Base-by-base conservation (phyloP, 2,888 invertebrate species). In the Selenia dentaria region DNA sequence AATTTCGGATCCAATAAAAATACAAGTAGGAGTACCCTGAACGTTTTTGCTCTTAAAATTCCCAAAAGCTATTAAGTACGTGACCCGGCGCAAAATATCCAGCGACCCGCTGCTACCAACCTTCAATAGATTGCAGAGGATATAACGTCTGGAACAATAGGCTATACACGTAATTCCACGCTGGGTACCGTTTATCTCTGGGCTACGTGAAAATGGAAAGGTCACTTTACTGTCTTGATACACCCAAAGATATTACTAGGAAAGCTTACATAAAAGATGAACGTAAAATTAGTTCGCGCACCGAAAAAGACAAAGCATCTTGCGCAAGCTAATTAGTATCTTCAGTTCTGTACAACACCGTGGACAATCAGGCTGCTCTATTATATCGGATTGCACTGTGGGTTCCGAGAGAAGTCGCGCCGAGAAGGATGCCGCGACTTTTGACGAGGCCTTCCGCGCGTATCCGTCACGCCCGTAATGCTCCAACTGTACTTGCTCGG, bases 151-250 rank as follows among this genome's bases (percentile, higher is more conserved):
- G 27, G 43, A 39, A 45, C 28, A 40, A 42, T 47, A 27, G 12
- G 3, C n/a, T n/a, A n/a, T 24, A 40, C 42, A 14, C 16, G 35
- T 27, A 42, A 45, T 39, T 45, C 39, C 32, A 39, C 39, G 18
- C 26, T 28, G 35, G 40, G 34, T 39, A 33, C 10, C 44, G 27
- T 47, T 47, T 50, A 45, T 53, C 48, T 48, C 25, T 34, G 39
- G 27, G 14, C 22, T 49, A 39, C 43, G 46, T 46, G 46, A 22
- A 25, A 25, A 18, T 6, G 18, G 24, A 26, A 16, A 2, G 8
- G 20, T 6, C 13, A 12, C 22, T 32, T 40, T 6, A 14, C 12
- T 12, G 6, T 14, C 25, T 32, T 32, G 4, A 22, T 22, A 34
- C 4, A 13, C 10, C 6, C 6, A 14, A 25, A 22, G 24, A 22